Percentiles rank a stretch among this genome's conserved stretches.
Conservation (phyloP, 2,888 invertebrate species). For the Andrena camellia region DNA sequence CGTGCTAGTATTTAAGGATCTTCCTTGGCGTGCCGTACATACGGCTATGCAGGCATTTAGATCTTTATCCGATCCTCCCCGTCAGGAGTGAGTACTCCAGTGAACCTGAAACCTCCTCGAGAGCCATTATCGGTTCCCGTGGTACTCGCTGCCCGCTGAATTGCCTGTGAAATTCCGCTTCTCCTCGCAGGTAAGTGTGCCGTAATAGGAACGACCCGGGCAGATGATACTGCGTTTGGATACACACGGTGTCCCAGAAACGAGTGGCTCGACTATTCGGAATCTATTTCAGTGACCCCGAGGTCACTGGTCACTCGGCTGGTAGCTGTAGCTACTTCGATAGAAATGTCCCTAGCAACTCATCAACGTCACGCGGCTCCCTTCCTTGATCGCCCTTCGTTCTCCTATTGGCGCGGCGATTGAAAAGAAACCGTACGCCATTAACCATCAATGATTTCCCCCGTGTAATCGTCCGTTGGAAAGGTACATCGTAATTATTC, state of each 20-base stretch:
- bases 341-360: no score
- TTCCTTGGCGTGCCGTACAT: slow-evolving; percentile 70
- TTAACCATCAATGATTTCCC: not conserved
- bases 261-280: not conserved
- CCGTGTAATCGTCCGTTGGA: slow-evolving; percentile 7
- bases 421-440: not conserved
- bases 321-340: no score
- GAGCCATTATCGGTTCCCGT: slow-evolving; percentile 72
- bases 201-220: slow-evolving; percentile 55
- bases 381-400: not conserved
- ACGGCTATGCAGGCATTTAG: slow-evolving; percentile 73
- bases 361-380: no score
- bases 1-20: slow-evolving; percentile 76
- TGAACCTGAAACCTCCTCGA: slow-evolving; percentile 73
- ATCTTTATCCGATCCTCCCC: slow-evolving; percentile 74
- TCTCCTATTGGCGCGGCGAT: slow-evolving; percentile 5
- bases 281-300: not conserved
- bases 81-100: slow-evolving; percentile 72
- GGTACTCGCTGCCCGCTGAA: slow-evolving; percentile 65
- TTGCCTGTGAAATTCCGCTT: slow-evolving; percentile 67
- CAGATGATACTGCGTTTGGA: slow-evolving; percentile 24
- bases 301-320: not conserved
- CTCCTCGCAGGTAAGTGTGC: slow-evolving; percentile 55
- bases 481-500: slow-evolving; percentile 7
- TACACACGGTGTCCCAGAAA: slow-evolving; percentile 20